These are phyloP conservation scores for Manis pentadactyla DNA, from an alignment of 2,797 vertebrate species.

Conservation along the genomic window DNA sequence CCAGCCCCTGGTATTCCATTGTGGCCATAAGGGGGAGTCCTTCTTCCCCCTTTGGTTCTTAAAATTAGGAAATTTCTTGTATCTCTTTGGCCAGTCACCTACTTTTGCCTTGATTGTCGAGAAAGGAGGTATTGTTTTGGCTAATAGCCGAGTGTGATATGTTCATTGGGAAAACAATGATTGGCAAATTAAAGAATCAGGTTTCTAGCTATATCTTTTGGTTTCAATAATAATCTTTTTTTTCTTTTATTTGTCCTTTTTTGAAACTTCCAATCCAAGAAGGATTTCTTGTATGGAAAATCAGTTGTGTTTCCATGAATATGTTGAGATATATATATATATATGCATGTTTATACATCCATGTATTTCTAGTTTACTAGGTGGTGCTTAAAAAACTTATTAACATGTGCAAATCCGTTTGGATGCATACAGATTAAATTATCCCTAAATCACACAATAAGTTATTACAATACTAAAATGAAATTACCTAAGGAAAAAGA, in stretches of 20 bases:
- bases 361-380: background rate
- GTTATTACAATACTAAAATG: conserved; percentile 34
- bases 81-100: background rate
- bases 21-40: background rate
- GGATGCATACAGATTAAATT: background rate
- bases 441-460: conserved; percentile 7
- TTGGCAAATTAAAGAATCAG: background rate
- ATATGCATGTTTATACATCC: background rate
- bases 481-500: background rate
- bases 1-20: background rate
- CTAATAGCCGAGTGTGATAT: background rate
- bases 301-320: background rate
- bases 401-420: background rate
- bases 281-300: background rate
- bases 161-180: background rate
- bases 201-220: background rate
- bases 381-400: background rate
- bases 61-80: background rate
- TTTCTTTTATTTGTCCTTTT: background rate
- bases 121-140: background rate
- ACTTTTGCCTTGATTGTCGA: background rate
- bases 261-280: background rate
- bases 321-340: background rate
- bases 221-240: background rate
- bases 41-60: background rate